Base-by-base conservation (phyloP, 2,888 invertebrate species). In the Plebejus melissa region DNA sequence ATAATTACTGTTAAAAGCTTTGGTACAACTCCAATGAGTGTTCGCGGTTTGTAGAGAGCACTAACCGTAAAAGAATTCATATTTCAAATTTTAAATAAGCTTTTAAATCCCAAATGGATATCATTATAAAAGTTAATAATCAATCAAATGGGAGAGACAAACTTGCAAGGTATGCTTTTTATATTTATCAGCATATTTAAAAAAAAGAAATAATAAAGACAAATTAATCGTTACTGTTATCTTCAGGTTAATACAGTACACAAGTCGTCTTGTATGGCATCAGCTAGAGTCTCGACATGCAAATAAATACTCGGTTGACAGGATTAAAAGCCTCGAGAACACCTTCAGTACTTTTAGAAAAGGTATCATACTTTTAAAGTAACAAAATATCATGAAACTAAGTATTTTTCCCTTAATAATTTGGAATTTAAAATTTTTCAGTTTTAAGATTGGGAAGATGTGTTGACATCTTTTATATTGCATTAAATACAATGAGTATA, bases 401-500 rank as follows among this genome's bases (percentile, higher is more conserved):
- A 4, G 11, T 60, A 0, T 3, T 22, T 22, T 22, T 22, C 22
- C 22, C 22, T 22, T 22, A 22, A 28, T 5, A 41, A 46, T 32
- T 50, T 65, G 1, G 11, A n/a, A 69, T 32, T 76, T 76, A 76
- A 80, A 81, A 80, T 79, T 78, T 95, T 94, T 81, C 93, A 98
- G 98, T 98, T 82, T 89, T 98, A 32, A 94, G 98, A 69, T 94
- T 98, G 85, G 98, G 98, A 78, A 95, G 97, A 90, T 97, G 97
- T 85, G 84, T 97, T 70, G 98, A 98, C 82, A 95, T 96, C 74
- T 93, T 98, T 60, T 96, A 98, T 84, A 94, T 95, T 38, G 96
- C 97, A 0, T 85, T 97, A 74, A 95, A 95, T 75, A 94, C 95
- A 16, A 94, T 97, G 78, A 95, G 96, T 79, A 95, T 97, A 85